Evolutionary conservation across 2,888 invertebrate genomes (phyloP), one percentile per base, ranked within the genome.

Genomic region (Eutolmus rufibarbis): DNA sequence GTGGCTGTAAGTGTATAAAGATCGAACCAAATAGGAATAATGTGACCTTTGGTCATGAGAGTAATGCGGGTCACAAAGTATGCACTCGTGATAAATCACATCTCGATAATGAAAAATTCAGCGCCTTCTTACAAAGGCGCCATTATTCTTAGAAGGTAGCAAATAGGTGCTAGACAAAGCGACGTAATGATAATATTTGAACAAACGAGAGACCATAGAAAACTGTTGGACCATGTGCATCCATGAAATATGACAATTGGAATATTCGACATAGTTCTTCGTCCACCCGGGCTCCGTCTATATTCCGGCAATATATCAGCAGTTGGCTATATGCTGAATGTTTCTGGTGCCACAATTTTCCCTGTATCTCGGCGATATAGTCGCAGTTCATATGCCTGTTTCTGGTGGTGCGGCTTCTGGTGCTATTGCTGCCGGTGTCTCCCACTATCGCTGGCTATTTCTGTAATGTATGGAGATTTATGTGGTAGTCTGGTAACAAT

Each of bases 191-290:
- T 74, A 85, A 74, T 85, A 74, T 85, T 85, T 85, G 23, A 74
- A 40, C 66, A 87, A 87, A 79, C 66, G 87, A 79, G 78, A 77
- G 79, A n/a, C 87, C 43, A 87, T 79, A 79, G 79, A 87, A 86
- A 87, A 74, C 66, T 87, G 78, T 43, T 87, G 57, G 66, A 79
- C 57, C 87, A 66, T 79, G 46, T 66, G 76, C 31, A 79, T 78
- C 66, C 87, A 87, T 87, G 79, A 87, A 87, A 87, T 87, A 87
- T 87, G 87, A 87, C 87, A 87, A 87, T 87, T 79, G 87, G 66
- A 78, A 87, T 87, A 87, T 78, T 78, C 87, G 78, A 79, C 87
- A 77, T 87, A 78, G 87, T 79, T 87, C 46, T 86, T 78, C 51
- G 86, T 31, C 76, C 40, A 19, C 7, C 40, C 37, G 74, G 37